Evolutionary conservation across 2,888 invertebrate genomes (phyloP), one percentile per base, ranked within the genome.

Genomic region (Synergus umbraculus): DNA sequence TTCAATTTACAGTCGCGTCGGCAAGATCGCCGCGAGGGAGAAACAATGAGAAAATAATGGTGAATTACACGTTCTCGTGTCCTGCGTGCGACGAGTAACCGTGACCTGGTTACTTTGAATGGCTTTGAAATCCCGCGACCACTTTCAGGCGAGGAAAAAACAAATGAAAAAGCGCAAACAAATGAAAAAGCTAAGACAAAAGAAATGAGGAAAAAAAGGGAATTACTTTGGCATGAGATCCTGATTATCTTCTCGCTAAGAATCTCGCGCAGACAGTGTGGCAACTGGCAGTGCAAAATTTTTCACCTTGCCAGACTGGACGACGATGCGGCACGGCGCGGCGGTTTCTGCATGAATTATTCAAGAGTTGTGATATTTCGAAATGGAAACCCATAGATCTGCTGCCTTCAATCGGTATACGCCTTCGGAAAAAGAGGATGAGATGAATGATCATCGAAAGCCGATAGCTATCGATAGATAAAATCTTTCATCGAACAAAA

Each of bases 301-400:
- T 67, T 46, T 83, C 83, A 83, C 83, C 82, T 85, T 83, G 83
- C 78, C 81, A 85, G 87, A 86, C 84, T 84, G 84, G 83, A 85
- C 85, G 85, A 83, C 85, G 65, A 41, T 41, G 15, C 66, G 82
- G 76, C 82, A 37, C 37, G 37, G 37, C 37, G 37, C 37, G 82
- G 76, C 81, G 82, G 81, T 80, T 83, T 84, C 82, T 79, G 79
- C 83, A 87, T 88, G 87, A 88, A 88, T 88, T 83, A 88, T 88
- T 87, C 87, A 88, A 73, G 66, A 69, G 60, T 78, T 67, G 65
- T 60, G 77, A 83, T 79, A 83, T 85, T 86, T 85, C 81, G 84
- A 86, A 86, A 86, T 80, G 78, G 77, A 67, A 67, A 44, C 44
- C 44, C 44, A 44, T 13, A 46, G 65, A 66, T 64, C 41, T 43